These are phyloP conservation scores for Glossophaga mutica DNA, from an alignment of 2,797 vertebrate genomes.

Conservation along the genomic window DNA sequence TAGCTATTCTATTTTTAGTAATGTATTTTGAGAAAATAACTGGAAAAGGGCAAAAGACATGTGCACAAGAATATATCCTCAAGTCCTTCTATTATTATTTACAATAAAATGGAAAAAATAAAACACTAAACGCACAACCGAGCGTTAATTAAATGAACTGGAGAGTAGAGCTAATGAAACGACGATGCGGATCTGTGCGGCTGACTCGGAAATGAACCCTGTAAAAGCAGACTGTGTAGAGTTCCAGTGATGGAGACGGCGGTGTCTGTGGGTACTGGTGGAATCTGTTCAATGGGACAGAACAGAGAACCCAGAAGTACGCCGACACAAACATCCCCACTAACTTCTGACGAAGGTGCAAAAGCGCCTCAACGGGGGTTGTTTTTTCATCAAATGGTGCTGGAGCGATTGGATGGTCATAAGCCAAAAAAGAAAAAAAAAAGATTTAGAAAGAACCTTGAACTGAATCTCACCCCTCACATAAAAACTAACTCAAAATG, in stretches of 20 bases:
- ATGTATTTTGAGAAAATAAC: conserved; percentile 5
- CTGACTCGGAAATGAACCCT: neutral
- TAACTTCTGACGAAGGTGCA: neutral
- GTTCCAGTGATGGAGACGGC: neutral
- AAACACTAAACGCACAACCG: neutral
- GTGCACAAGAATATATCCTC: neutral
- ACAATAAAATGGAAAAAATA: neutral
- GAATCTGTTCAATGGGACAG: neutral
- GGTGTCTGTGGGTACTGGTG: neutral
- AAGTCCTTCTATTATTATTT: neutral
- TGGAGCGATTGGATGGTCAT: neutral
- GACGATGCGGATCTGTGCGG: neutral
- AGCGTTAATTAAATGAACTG: neutral
- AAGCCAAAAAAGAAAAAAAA: neutral
- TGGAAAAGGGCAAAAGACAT: neutral
- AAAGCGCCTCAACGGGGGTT: neutral
- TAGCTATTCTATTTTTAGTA: neutral
- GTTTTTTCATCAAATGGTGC: neutral
- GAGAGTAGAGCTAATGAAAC: neutral
- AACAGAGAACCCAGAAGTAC: neutral
- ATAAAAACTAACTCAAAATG: neutral
- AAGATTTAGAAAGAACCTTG: neutral
- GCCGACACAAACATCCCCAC: too few species aligned
- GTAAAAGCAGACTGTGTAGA: neutral
- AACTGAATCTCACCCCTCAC: neutral